Evolutionary conservation across 2,113 vertebrate species (phyloP).

Genomic region (Sus scrofa): T2T-Sscrofa CM000826.6:146060001-146060500

Average conservation of each 20-base stretch:
- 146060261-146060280: background rate
- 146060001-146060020: too few species aligned
- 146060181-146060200: background rate
- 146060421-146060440: too few species aligned
- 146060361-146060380: background rate
- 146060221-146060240: background rate
- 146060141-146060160: background rate
- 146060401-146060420: background rate
- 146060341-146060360: background rate
- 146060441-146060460: too few species aligned
- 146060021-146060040: too few species aligned
- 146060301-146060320: background rate
- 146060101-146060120: background rate
- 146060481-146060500: too few species aligned
- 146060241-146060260: constrained; percentile 1
- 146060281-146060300: background rate
- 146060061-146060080: background rate
- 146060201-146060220: background rate
- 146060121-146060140: background rate
- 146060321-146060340: background rate
- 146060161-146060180: background rate
- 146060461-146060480: too few species aligned
- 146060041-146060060: background rate
- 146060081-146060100: background rate
- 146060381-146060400: background rate